Base-by-base conservation (phyloP, 2,113 vertebrate genomes). In the Alethe castanea region DNA sequence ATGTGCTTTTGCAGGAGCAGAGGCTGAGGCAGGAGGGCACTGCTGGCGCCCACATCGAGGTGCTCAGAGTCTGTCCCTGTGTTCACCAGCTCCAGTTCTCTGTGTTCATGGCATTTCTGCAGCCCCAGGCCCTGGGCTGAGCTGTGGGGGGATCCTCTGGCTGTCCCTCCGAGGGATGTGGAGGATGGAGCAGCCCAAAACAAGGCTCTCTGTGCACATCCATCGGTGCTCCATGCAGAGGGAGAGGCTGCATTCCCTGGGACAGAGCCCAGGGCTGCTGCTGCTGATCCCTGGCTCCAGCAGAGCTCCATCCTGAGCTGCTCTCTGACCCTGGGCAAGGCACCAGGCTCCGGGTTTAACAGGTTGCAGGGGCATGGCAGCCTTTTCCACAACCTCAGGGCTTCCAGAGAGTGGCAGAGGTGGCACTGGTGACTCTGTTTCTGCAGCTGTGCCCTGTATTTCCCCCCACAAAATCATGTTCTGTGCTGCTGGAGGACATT, bases 171-270 rank as follows among this genome's bases (percentile, higher is more conserved):
- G 1, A 14, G 54, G 35, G 33, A 3, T 20, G 36, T 1, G 11
- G 29, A 42, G 65, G 66, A 42, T 3, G n/a, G 50, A 86, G 88
- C 53, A 82, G 59, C 13, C 40, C 11, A 8, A 13, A 9, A 2
- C 19, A 1, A 8, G 9, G 9, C 31, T 20, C 0, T 2, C 56
- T 13, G 28, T 9, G 28, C 52, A 5, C 52, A 19, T 29, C 61
- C 16, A 0, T 40, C 52, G 1, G 57, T 1, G 5, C 40, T 10
- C 23, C 1, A 1, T 3, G 62, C 15, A 1, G 6, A 48, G 47
- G 90, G 67, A 62, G 65, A 33, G 36, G 71, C 87, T 85, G 74
- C 1, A 1, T 11, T 0, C 0, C 53, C 18, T 44, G 2, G 2
- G 38, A 2, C 73, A 31, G 80, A 28, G 19, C 77, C 54, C 59